Base-by-base conservation (phyloP, 2,888 invertebrate species). In the Alviniconcha strummeri region DNA sequence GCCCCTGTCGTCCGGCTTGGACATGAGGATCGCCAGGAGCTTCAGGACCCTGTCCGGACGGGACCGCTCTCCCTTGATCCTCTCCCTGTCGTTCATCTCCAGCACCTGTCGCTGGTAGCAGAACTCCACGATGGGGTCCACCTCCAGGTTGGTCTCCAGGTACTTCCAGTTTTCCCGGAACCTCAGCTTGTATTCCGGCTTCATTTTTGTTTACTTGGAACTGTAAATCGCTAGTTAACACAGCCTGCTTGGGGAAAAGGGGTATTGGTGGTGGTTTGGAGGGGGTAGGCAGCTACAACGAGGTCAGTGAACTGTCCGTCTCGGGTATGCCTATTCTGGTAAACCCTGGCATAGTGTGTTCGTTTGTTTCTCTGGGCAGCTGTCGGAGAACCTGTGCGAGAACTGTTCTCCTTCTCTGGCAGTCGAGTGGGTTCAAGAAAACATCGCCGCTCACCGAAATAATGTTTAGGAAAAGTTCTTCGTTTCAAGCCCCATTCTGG, bases 11-110 rank as follows among this genome's bases (percentile, higher is more conserved):
- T 56, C 55, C 0, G 57, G 72, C 57, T 81, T 81, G 60, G 57
- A 54, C 64, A 11, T 76, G n/a, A 84, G 60, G n/a, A 84, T 84
- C 7, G 72, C 55, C 13, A 84, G 67, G 36, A 84, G 54, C 54
- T 69, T 84, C 9, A 57, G 8, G 11, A 69, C 81, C 81, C n/a
- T 84, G 72, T 84, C 84, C 19, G 72, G 77, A 17, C 84, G 81
- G 54, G 81, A 55, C 54, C 17, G 57, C 57, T 84, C 84, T 7
- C 69, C 81, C 52, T 8, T 6, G 57, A 84, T 81, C 4, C 77
- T 56, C 60, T 84, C 84, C 5, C 11, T 7, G 81, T 84, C 84
- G 3, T 3, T 56, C 13, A 77, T 52, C 13, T 15, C 56, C 8
- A 84, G 17, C 7, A 81, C 81, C 13, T 3, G 7, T 17, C 81